These are phyloP conservation scores for Heteronetta atricapilla DNA, from an alignment of 2,113 vertebrate species.

Conservation along the genomic window DNA sequence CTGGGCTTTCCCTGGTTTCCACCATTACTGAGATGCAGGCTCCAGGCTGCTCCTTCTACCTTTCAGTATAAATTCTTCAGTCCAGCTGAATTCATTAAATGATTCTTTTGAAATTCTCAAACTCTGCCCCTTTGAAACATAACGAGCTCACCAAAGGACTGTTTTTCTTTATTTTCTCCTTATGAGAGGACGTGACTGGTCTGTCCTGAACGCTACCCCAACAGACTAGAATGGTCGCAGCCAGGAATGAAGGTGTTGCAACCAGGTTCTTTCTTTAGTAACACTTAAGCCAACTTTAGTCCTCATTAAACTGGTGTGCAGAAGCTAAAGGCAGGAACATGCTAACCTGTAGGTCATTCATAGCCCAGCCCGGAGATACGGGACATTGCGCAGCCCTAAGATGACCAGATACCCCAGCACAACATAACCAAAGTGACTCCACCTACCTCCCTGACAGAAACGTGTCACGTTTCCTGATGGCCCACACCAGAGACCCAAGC, in stretches of 20 bases:
- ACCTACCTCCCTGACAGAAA: not conserved
- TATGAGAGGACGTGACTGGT: not conserved
- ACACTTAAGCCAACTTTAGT: not conserved
- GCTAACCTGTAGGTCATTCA: not conserved
- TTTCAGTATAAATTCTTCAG: not conserved
- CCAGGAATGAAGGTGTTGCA: not conserved
- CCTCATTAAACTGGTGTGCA: not conserved
- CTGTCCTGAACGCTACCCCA: not conserved
- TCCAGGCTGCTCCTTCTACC: not conserved
- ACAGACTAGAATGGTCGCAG: not conserved
- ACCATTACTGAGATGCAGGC: accelerated
- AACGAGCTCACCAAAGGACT: not conserved
- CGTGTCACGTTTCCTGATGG: not conserved
- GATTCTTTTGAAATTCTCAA: not conserved
- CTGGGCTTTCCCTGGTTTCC: not conserved
- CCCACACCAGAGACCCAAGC: not conserved
- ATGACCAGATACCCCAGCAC: not conserved
- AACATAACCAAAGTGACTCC: not conserved
- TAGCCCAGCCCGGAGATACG: not conserved
- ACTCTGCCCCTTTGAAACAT: not conserved
- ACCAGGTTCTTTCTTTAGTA: not conserved
- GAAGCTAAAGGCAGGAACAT: not conserved
- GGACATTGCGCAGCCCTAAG: not conserved
- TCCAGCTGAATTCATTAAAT: not conserved
- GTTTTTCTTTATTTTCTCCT: not conserved